phyloP scores from a whole-genome alignment of 1,140 invertebrate species.

The Ceratina japonica region DNA sequence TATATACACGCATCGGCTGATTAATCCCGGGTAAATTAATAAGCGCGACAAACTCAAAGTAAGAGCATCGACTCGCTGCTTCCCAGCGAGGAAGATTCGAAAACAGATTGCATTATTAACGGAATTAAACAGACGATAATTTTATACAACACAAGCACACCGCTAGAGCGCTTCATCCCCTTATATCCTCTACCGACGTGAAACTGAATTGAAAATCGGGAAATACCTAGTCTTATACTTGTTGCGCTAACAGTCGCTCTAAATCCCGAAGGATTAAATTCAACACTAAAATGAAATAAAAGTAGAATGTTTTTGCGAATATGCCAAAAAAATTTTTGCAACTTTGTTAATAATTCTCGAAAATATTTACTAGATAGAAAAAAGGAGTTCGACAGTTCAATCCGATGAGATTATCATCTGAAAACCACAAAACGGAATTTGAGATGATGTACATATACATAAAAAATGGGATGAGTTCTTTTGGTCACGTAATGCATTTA shows the following conservation, averaged over 20 bases:
- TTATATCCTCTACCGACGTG: background rate
- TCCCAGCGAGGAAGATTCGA: background rate
- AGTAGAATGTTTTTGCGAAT: background rate
- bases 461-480: background rate
- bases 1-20: background rate
- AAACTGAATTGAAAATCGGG: background rate
- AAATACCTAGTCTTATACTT: too few species aligned
- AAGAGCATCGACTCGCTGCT: background rate
- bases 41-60: background rate
- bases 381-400: background rate
- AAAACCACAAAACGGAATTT: background rate
- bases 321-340: background rate
- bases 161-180: background rate
- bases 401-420: background rate
- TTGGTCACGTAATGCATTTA: background rate
- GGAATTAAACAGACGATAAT: background rate
- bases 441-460: background rate
- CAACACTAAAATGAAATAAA: background rate
- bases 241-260: too few species aligned
- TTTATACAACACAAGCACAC: background rate
- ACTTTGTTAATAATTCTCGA: too few species aligned
- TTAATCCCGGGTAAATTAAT: slow-evolving; percentile 4
- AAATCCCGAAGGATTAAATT: background rate
- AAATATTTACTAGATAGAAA: too few species aligned
- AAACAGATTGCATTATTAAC: background rate